phyloP scores from a whole-genome alignment of 2,797 vertebrate species.

The Denticeps clupeoides region DNA sequence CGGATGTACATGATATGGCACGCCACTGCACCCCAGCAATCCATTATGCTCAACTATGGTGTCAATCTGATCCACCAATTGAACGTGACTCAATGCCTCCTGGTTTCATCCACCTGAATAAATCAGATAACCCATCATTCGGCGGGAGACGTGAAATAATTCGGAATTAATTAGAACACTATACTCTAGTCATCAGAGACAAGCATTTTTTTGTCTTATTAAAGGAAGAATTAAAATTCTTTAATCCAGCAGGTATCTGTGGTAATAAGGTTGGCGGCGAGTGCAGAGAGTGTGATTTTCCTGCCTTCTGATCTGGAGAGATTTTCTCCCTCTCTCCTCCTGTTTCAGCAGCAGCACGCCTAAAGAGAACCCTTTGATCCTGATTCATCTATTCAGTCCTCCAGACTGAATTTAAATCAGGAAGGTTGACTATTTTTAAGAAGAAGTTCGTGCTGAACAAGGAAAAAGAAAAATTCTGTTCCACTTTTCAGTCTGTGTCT shows the following conservation, averaged over 20 bases:
- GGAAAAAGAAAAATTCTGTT: conserved; percentile 25
- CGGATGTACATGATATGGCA: conserved; percentile 20
- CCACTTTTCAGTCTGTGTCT: conserved; percentile 28
- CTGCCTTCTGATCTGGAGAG: conserved; percentile 44
- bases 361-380: conserved; percentile 61
- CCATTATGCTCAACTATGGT: conserved; percentile 45
- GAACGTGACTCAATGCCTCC: conserved; percentile 46
- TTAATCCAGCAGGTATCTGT: conserved; percentile 46
- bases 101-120: conserved; percentile 44
- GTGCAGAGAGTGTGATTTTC: conserved; percentile 38
- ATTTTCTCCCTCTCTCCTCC: conserved; percentile 37
- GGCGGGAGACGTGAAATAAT: conserved; percentile 42
- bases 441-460: conserved; percentile 55
- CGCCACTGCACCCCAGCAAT: conserved; percentile 33
- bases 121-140: conserved; percentile 17
- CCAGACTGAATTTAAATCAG: conserved; percentile 55
- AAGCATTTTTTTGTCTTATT: conserved; percentile 60
- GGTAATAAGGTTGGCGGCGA: conserved; percentile 50
- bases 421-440: conserved; percentile 50
- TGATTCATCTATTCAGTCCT: conserved; percentile 51
- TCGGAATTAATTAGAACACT: conserved; percentile 54
- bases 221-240: conserved; percentile 56
- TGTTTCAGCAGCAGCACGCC: conserved; percentile 44
- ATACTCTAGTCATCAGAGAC: conserved; percentile 57
- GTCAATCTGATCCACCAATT: conserved; percentile 53